Evolutionary conservation across 2,888 invertebrate species (phyloP).

Genomic region (Ectropis crepuscularia): DNA sequence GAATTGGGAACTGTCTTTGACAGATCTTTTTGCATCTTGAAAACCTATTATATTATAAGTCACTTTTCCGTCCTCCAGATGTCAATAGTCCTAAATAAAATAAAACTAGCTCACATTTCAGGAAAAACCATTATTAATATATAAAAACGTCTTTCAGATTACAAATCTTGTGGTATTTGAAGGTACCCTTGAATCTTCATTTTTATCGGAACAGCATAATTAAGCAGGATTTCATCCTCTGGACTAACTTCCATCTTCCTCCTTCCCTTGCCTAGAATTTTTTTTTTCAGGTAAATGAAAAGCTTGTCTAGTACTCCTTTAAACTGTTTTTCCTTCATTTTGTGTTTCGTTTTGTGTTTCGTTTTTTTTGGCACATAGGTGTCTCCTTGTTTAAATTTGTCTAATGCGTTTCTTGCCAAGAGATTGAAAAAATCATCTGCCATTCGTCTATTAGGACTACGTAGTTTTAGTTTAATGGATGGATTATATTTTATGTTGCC

Average conservation of each 20-base stretch:
- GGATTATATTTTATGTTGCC: too few relatives aligned
- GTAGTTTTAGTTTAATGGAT: too few relatives aligned
- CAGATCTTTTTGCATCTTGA: too few relatives aligned
- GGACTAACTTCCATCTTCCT: not conserved
- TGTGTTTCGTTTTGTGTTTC: not conserved
- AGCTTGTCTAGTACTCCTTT: not conserved
- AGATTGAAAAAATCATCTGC: too few relatives aligned
- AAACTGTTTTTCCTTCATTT: not conserved
- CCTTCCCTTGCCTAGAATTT: not conserved
- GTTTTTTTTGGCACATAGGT: too few relatives aligned
- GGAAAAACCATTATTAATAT: not conserved
- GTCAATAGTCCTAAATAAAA: not conserved
- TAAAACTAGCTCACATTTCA: not conserved
- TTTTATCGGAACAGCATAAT: conserved; percentile 8
- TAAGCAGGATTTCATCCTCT: conserved; percentile 3
- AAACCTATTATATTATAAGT: too few relatives aligned
- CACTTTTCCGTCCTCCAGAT: not conserved
- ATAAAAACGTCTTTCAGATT: not conserved
- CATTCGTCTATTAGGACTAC: too few relatives aligned
- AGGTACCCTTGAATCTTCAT: conserved; percentile 11
- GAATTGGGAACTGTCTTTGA: too few relatives aligned
- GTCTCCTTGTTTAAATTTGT: too few relatives aligned
- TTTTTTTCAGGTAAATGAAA: not conserved
- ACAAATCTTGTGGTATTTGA: conserved; percentile 2
- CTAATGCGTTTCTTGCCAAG: too few relatives aligned